phyloP scores from a whole-genome alignment of 2,113 vertebrate genomes.

The Chloroceryle aenea region DNA sequence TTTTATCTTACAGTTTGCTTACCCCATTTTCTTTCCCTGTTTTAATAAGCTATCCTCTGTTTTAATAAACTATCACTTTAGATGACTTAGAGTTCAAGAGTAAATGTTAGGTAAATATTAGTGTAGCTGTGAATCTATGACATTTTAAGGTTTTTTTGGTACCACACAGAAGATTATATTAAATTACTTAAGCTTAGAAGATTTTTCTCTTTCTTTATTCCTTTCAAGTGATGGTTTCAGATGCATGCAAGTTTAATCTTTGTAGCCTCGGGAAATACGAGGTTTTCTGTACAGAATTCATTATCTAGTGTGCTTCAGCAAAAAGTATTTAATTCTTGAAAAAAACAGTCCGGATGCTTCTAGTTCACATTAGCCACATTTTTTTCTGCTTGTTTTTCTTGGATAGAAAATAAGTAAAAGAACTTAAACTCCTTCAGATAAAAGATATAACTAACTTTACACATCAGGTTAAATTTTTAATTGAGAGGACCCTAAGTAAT shows the following conservation, averaged over 20 bases:
- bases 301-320: not conserved
- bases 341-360: not conserved
- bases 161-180: not conserved
- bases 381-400: not conserved
- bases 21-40: not conserved
- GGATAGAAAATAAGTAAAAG: not conserved
- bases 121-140: not conserved
- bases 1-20: not conserved
- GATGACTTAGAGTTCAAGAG: not conserved
- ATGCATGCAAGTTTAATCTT: not conserved
- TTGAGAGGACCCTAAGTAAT: not conserved
- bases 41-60: not conserved
- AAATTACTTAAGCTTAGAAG: constrained; percentile 1
- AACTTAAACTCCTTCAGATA: not conserved
- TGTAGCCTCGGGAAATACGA: not conserved
- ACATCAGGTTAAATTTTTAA: not conserved
- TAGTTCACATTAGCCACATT: not conserved
- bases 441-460: not conserved
- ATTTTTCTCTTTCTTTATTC: not conserved
- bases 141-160: not conserved
- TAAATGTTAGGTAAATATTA: not conserved
- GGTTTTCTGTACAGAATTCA: not conserved
- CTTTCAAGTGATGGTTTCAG: not conserved
- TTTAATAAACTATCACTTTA: not conserved
- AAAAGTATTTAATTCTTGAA: not conserved